A percentile compares a stretch with the other conserved stretches of the same genome.
These are phyloP conservation scores for Ochropleura leucogaster DNA, from an alignment of 2,888 invertebrate species.

Conservation along the genomic window DNA sequence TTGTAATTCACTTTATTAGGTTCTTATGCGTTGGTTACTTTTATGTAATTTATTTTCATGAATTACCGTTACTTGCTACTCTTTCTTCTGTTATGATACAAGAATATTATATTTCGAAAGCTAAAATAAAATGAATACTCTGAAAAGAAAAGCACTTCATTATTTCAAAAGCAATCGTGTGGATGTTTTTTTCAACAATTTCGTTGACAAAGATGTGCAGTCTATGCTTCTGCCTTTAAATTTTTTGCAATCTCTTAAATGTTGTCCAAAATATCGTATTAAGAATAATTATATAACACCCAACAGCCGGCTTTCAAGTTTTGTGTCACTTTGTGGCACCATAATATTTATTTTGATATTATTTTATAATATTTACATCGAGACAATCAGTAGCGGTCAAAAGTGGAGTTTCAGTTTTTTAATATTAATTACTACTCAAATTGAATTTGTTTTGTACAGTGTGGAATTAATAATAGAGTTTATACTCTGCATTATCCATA, in stretches of 20 bases:
- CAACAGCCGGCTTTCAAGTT: slow-evolving; percentile 5
- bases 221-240: slow-evolving; percentile 25
- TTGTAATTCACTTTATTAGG: too few relatives aligned
- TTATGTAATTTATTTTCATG: neutral
- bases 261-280: slow-evolving; percentile 25
- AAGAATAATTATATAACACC: slow-evolving; percentile 1
- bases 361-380: neutral
- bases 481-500: neutral
- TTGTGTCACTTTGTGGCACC: slow-evolving; percentile 7
- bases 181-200: neutral
- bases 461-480: neutral
- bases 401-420: neutral
- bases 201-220: slow-evolving; percentile 26
- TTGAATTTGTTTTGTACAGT: neutral
- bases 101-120: neutral
- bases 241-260: slow-evolving; percentile 1
- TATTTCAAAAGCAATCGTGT: neutral
- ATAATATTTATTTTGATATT: neutral
- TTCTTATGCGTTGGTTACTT: neutral
- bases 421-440: neutral
- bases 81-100: too few relatives aligned
- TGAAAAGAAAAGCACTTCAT: neutral
- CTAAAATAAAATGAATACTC: neutral
- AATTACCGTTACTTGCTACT: too few relatives aligned
- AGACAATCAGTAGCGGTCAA: neutral